A percentile compares a stretch with the other conserved stretches of the same genome.
Evolutionary conservation across 2,113 vertebrate genomes (phyloP).

Genomic region (Bostrychus sinensis): DNA sequence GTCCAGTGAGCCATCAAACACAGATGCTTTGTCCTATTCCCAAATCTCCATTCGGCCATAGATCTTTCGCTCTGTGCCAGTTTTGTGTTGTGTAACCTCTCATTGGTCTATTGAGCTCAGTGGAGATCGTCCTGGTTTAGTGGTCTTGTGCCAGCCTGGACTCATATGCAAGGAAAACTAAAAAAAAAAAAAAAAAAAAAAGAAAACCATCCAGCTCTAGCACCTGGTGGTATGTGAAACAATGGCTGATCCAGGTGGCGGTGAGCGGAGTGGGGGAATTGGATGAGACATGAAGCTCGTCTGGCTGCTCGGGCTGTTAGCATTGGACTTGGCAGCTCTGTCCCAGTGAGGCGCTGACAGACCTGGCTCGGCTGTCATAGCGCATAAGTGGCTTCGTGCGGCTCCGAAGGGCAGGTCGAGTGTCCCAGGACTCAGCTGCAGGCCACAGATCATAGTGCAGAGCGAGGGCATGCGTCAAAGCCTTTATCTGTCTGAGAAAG

Average conservation of each 20-base stretch:
- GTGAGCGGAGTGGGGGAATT: conserved; percentile 60
- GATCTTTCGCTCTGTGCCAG: conserved; percentile 6
- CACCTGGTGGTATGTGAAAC: conserved; percentile 58
- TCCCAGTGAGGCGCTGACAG: conserved; percentile 71
- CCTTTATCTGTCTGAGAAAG: conserved; percentile 40
- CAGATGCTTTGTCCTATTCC: conserved; percentile 2
- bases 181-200: too few relatives aligned
- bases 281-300: conserved; percentile 71
- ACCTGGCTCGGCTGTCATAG: conserved; percentile 67
- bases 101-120: conserved; percentile 1
- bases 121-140: conserved; percentile 40
- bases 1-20: conserved; percentile 6
- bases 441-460: conserved; percentile 26
- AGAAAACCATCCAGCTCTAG: too few relatives aligned
- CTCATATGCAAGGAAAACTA: conserved; percentile 52
- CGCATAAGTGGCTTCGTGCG: conserved; percentile 59
- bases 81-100: conserved; percentile 17
- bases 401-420: conserved; percentile 51
- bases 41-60: conserved; percentile 3
- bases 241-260: conserved; percentile 70
- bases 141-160: conserved; percentile 29
- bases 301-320: conserved; percentile 65
- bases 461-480: conserved; percentile 43
- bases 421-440: conserved; percentile 21
- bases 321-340: conserved; percentile 76